Evolutionary conservation across 1,140 invertebrate species (phyloP), one percentile per base, ranked within the genome.

Genomic region (Delia radicum): DNA sequence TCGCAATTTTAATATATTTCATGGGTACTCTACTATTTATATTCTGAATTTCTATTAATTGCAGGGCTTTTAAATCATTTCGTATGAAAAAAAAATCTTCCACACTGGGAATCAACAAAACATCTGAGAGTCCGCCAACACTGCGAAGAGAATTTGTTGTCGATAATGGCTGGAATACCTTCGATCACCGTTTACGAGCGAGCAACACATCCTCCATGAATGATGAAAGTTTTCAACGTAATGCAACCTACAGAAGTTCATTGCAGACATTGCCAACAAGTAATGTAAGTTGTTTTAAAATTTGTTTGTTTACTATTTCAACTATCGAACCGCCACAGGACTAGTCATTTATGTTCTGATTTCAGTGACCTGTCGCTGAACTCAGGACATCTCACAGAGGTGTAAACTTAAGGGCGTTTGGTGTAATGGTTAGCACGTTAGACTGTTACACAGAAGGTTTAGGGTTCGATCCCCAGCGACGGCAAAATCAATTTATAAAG

Each of bases 61-160:
- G 4, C 33, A 86, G 85, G 82, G 72, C 77, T 28, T 80, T 83
- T 27, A 85, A 82, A 48, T 81, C 85, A 33, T 85, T 86, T 78
- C 79, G 79, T 13, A 69, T 80, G 18, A 86, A 83, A 65, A 86
- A 86, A 42, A 86, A 82, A 74, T 86, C 85, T 8, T 86, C 85
- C 6, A 85, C 83, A 42, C 77, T 86, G 48, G 85, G 85, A 1
- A 85, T 86, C 61, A 86, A 86, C 63, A 86, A 86, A 81, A 86
- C 85, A 75, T 86, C 85, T 29, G 85, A 86, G 71, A 86, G 85
- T 73, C 85, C 85, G 46, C 85, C 85, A 12, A 75, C 78, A 28
- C 46, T 86, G 2, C 77, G 85, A 10, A 74, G 80, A 26, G 29
- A 75, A 21, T 37, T 21, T 69, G 10, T 24, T 72, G 29, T 74